Base-by-base conservation (phyloP, 2,797 vertebrate species). In the Euphonia xanthogaster region DNA sequence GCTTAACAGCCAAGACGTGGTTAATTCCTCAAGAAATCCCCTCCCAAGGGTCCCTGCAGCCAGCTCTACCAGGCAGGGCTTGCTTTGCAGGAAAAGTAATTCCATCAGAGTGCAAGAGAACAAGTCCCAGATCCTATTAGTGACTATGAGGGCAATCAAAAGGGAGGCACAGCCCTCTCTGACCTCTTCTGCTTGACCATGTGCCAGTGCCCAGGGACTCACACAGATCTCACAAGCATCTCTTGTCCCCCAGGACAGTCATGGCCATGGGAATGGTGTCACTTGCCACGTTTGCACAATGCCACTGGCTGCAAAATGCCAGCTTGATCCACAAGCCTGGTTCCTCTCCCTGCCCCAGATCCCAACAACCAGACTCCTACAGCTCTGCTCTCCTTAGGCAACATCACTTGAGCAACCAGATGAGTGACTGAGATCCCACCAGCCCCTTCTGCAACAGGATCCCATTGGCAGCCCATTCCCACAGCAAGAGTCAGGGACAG, bases 11-110 rank as follows among this genome's bases (percentile, higher is more conserved):
- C 57, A 71, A 86, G 57, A 61, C 1, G 14, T 42, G 42, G 75
- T 30, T 88, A 88, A 90, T 67, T 88, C 89, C 77, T 63, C 2
- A 2, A 51, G 44, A 48, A 88, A 90, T 90, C 57, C 44, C 40
- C 27, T 92, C 79, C 76, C 8, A 0, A 76, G 75, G 72, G 94
- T 86, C 76, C 17, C 24, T 6, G 21, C 50, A 78, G 77, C 53
- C 2, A 1, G 45, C 31, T 79, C 31, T 37, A 8, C 31, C 13
- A 22, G 37, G 57, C 18, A 67, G 62, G 57, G 62, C 67, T 57
- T 68, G 77, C 51, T 72, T 67, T 5, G 2, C 28, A 70, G 53
- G 23, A 42, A 67, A 92, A 42, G 70, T 78, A 93, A 94, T 78
- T 88, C 84, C 57, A 86, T 39, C 66, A 0, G 1, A 92, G 70